These are phyloP conservation scores for Zoanthus gigantus DNA, from an alignment of 92 coral and sea anemone species.

Conservation along the genomic window DNA sequence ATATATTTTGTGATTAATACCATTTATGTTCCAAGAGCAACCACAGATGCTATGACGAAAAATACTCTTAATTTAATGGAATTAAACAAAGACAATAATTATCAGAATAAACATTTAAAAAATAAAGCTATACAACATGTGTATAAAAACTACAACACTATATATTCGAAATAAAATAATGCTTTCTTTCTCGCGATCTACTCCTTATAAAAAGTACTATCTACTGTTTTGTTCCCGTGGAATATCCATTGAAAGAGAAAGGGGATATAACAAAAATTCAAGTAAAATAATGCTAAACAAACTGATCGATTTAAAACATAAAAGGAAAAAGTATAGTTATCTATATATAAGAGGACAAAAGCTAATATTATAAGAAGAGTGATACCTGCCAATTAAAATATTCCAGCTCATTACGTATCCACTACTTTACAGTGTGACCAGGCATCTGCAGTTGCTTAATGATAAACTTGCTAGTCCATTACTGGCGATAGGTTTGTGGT, in stretches of 20 bases:
- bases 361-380: neutral
- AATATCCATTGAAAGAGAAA: neutral
- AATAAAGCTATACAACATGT: neutral
- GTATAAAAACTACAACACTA: too few species aligned
- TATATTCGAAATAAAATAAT: too few species aligned
- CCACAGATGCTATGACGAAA: conserved; percentile 18
- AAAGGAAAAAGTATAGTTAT: too few species aligned
- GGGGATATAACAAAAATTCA: neutral
- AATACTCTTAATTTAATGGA: neutral
- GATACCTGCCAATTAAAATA: too few species aligned
- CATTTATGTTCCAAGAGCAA: conserved; percentile 54
- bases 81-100: neutral
- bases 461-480: conserved; percentile 39
- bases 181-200: neutral
- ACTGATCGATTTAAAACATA: neutral
- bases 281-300: neutral
- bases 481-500: conserved; percentile 9
- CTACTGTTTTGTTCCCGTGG: neutral
- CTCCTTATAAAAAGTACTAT: neutral
- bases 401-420: neutral
- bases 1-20: conserved; percentile 11
- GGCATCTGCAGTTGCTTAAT: conserved; percentile 39
- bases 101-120: conserved; percentile 4
- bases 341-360: neutral
- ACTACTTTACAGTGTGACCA: conserved; percentile 30